Conservation (phyloP, 2,888 invertebrate species). For the Merodon equestris region DNA sequence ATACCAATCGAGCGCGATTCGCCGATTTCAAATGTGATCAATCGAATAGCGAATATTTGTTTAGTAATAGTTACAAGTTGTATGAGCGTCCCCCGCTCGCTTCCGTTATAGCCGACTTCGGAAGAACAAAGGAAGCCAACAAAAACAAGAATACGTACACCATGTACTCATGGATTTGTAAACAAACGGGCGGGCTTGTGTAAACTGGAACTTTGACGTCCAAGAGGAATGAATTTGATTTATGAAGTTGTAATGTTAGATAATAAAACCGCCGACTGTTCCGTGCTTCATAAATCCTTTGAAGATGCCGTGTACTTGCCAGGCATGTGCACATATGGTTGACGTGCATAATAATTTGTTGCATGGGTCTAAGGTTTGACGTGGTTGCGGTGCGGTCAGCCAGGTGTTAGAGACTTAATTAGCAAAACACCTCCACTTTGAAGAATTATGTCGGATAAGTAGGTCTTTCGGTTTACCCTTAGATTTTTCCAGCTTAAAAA, state of each 20-base stretch:
- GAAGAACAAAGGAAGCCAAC: constrained; percentile 26
- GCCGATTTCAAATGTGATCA: too few relatives aligned
- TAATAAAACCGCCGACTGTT: constrained; percentile 37
- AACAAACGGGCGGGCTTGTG: constrained; percentile 13
- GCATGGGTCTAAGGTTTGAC: background rate
- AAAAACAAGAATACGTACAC: background rate
- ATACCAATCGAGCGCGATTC: too few relatives aligned
- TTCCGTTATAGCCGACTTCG: background rate
- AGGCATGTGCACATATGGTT: background rate
- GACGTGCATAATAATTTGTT: background rate
- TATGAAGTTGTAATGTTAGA: constrained; percentile 38
- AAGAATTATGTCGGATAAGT: too few relatives aligned
- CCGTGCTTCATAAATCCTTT: constrained; percentile 9
- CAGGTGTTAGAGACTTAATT: background rate
- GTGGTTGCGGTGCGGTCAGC: background rate
- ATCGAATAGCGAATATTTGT: too few relatives aligned
- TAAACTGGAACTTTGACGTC: constrained; percentile 4
- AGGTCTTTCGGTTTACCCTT: too few relatives aligned
- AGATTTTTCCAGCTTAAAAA: too few relatives aligned
- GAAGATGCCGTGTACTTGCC: constrained; percentile 13
- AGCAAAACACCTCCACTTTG: too few relatives aligned
- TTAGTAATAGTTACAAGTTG: constrained; percentile 11
- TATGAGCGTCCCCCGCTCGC: background rate
- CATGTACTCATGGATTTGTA: constrained; percentile 13
- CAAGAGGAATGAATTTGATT: constrained; percentile 36